A percentile compares a stretch with the other conserved stretches of the same genome.
phyloP scores from a whole-genome alignment of 1,140 invertebrate species.

The Branchinecta lynchi region DNA sequence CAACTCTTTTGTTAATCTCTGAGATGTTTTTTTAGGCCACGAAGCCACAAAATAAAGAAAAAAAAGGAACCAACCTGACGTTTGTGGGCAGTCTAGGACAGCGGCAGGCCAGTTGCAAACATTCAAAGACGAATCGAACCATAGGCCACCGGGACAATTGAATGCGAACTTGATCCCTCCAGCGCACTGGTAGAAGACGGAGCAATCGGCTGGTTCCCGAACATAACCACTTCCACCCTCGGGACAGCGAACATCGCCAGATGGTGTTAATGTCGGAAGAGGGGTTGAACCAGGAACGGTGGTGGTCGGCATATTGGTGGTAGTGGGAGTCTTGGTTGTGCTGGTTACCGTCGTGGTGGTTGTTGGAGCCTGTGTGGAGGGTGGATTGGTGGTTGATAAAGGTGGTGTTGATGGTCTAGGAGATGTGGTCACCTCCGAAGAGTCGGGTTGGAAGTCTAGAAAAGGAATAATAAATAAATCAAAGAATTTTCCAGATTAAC shows the following conservation, averaged over 20 bases:
- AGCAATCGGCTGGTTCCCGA: slow-evolving; percentile 46
- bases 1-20: too few relatives aligned
- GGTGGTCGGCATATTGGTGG: not conserved
- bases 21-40: too few relatives aligned
- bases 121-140: slow-evolving; percentile 37
- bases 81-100: slow-evolving; percentile 22
- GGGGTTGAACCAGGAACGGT: not conserved
- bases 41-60: not conserved
- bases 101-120: slow-evolving; percentile 30
- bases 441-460: too few relatives aligned
- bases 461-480: too few relatives aligned
- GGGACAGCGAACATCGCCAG: slow-evolving; percentile 13
- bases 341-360: not conserved
- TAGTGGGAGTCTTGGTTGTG: not conserved
- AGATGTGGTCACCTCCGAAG: not conserved
- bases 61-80: not conserved
- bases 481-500: too few relatives aligned
- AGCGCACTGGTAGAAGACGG: slow-evolving; percentile 48
- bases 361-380: not conserved
- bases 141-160: slow-evolving; percentile 38
- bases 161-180: slow-evolving; percentile 34
- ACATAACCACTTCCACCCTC: slow-evolving; percentile 26
- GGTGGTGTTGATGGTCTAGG: not conserved
- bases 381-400: not conserved
- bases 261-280: slow-evolving; percentile 15